These are phyloP conservation scores for Drosophila bunnanda DNA, from an alignment of 2,888 invertebrate genomes.

Conservation along the genomic window DNA sequence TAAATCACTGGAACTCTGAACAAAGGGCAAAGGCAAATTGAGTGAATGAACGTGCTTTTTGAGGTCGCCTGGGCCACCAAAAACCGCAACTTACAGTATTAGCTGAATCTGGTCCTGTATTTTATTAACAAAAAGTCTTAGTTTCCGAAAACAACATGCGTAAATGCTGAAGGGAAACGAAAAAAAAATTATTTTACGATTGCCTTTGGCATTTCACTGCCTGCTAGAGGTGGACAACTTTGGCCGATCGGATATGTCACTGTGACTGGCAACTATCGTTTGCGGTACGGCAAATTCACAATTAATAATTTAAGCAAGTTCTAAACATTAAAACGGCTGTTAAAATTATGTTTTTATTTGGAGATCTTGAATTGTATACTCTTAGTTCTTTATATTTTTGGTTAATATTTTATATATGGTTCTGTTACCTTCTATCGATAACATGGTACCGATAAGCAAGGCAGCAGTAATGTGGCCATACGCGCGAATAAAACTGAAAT, in stretches of 20 bases:
- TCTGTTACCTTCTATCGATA: slow-evolving; percentile 6
- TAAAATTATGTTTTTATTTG: background rate
- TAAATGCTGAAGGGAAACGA: slow-evolving; percentile 25
- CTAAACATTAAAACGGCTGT: background rate
- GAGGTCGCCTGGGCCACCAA: background rate
- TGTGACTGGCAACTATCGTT: slow-evolving; percentile 21
- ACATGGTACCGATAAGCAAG: background rate
- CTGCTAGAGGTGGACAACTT: slow-evolving; percentile 15
- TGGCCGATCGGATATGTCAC: slow-evolving; percentile 10
- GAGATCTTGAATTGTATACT: background rate
- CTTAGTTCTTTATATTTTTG: no score
- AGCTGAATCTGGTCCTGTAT: background rate
- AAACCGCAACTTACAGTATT: slow-evolving; percentile 13
- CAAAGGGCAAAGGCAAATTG: slow-evolving; percentile 65
- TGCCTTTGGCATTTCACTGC: slow-evolving; percentile 37
- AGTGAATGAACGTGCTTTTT: background rate
- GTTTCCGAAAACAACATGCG: slow-evolving; percentile 21
- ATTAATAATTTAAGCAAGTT: background rate
- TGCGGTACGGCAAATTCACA: background rate
- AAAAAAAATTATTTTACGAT: slow-evolving; percentile 38
- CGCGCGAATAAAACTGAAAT: background rate
- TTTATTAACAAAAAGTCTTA: slow-evolving; percentile 10
- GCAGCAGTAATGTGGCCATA: slow-evolving; percentile 13
- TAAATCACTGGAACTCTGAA: slow-evolving; percentile 63
- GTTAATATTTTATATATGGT: no score